Evolutionary conservation across 2,113 vertebrate genomes (phyloP), one percentile per base, ranked within the genome.

Genomic region (Python bivittatus): DNA sequence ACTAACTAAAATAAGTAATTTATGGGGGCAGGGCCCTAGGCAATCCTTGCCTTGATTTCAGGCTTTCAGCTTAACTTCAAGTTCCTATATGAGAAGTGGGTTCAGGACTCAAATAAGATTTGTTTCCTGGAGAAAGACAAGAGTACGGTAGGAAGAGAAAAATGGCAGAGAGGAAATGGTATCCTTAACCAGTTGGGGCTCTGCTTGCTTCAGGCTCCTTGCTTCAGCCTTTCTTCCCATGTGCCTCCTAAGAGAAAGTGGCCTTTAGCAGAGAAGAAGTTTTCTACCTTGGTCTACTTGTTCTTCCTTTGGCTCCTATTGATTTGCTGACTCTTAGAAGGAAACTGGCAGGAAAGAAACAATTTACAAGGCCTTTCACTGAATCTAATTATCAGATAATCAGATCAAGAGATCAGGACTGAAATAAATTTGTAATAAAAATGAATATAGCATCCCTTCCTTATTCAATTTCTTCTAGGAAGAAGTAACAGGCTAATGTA

Each of bases 391-490:
- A 95, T 85, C 94, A 84, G 68, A 93, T 96, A 96, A 97, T 96
- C 96, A 95, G 94, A 97, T 97, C 94, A 96, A 93, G 93, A 93
- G 94, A 95, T 93, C 89, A 88, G 86, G 88, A 94, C 89, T 90
- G 95, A 94, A 94, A 96, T 95, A 90, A 90, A 96, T 95, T 94
- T 88, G 93, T 93, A 93, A 96, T 95, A 95, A 96, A 97, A 95
- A 96, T 93, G 92, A 96, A 93, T 94, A 84, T 94, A 92, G 64
- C 94, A 96, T 95, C 94, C 93, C 93, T 89, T 92, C 93, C 92
- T 96, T 92, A 96, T 96, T 96, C 95, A 91, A 96, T 97, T 95
- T 96, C 93, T 91, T 91, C 92, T 93, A 96, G 96, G 94, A 96
- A 95, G 94, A 86, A 93, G 95, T 94, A 95, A 95, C 93, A 54